A percentile compares a stretch with the other conserved stretches of the same genome.
Evolutionary conservation across 2,888 invertebrate species (phyloP).

Genomic region (Microplitis manilae): DNA sequence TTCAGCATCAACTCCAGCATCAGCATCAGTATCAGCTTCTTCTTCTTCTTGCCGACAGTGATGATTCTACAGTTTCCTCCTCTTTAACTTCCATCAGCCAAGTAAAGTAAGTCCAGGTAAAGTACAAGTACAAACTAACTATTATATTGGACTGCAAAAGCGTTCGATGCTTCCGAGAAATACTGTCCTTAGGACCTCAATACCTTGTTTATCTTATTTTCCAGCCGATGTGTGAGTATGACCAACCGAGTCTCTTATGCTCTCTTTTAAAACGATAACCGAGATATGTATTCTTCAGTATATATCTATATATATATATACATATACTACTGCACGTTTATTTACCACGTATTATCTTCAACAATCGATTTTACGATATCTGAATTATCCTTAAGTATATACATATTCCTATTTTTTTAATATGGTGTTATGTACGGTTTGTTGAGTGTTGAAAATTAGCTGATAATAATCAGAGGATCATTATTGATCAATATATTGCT

Average conservation of each 20-base stretch:
- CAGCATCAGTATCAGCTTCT: constrained; percentile 25
- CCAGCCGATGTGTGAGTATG: constrained; percentile 29
- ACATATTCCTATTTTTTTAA: background rate
- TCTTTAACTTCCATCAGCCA: background rate
- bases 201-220: constrained; percentile 9
- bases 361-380: background rate
- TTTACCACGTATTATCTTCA: background rate
- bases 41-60: constrained; percentile 63
- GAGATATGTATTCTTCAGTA: background rate
- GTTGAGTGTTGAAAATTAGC: background rate
- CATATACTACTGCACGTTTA: background rate
- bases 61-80: constrained; percentile 29
- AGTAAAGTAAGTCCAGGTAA: constrained; percentile 30
- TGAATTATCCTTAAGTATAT: background rate
- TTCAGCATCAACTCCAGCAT: background rate
- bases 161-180: constrained; percentile 20
- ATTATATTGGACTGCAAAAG: constrained; percentile 54
- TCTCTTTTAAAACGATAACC: background rate
- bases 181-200: constrained; percentile 31
- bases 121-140: constrained; percentile 37
- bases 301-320: background rate
- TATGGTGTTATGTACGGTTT: constrained; percentile 1
- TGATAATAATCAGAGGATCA: background rate
- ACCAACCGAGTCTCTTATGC: background rate
- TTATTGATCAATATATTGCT: background rate